Evolutionary conservation across 1,140 invertebrate species (phyloP).

Genomic region (Eubasilissa regina): DNA sequence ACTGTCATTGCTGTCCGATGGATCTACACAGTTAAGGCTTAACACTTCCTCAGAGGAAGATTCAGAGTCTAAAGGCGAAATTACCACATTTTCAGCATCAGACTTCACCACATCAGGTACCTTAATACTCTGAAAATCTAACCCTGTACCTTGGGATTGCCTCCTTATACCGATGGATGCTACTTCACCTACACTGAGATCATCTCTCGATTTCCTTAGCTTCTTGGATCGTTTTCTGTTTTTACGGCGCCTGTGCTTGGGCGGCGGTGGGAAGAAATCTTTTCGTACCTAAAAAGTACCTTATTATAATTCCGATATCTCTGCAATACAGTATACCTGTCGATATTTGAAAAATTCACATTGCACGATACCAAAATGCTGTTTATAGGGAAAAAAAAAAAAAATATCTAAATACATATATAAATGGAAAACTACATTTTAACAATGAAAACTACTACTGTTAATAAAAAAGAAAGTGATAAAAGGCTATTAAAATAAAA

Average conservation of each 20-base stretch:
- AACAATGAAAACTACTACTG: too few relatives aligned
- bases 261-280: constrained; percentile 77
- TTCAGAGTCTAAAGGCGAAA: constrained; percentile 18
- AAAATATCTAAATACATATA: too few relatives aligned
- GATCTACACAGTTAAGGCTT: neutral
- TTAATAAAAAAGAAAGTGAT: too few relatives aligned
- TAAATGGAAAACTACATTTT: too few relatives aligned
- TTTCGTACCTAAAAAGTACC: constrained; percentile 72
- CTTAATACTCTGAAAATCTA: constrained; percentile 52
- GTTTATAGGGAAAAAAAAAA: too few relatives aligned
- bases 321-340: too few relatives aligned
- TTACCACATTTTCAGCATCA: neutral
- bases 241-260: constrained; percentile 68
- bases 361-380: too few relatives aligned
- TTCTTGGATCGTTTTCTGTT: constrained; percentile 53
- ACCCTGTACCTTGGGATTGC: constrained; percentile 44
- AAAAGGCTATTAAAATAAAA: too few relatives aligned
- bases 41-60: constrained; percentile 10
- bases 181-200: neutral
- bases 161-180: neutral
- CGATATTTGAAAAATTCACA: too few relatives aligned
- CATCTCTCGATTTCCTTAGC: constrained; percentile 24
- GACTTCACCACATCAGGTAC: constrained; percentile 36
- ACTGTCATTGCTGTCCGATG: too few relatives aligned
- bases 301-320: too few relatives aligned